Base-by-base conservation (phyloP, 2,113 vertebrate species). In the Oceanodroma tethys region DNA sequence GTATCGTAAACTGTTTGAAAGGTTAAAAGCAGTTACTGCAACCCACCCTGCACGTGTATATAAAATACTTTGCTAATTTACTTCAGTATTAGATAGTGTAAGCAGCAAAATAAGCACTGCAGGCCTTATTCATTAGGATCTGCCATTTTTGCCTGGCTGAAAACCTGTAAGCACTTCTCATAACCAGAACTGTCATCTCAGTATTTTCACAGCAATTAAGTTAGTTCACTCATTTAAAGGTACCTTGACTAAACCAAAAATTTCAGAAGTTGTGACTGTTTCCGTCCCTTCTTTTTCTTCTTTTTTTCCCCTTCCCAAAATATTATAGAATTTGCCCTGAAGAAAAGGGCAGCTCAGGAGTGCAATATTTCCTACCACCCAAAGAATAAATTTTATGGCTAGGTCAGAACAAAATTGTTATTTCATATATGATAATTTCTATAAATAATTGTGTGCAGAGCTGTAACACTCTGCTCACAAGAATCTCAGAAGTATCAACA, bases 31-130 rank as follows among this genome's bases (percentile, higher is more conserved):
- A 78, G 13, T 15, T 42, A 10, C 67, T 74, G 60, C 30, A 58
- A 68, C 19, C 47, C 53, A 63, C 14, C 38, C 22, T n/a, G 32
- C 22, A 20, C 0, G 0, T 8, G 13, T 10, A n/a, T 5, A 16
- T 11, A 63, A 45, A 86, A 62, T 38, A 40, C 12, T 65, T 23
- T 4, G 11, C 53, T 12, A 10, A 36, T 19, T 18, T 23, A 18
- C 13, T 53, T 78, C 42, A 73, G n/a, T 21, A 55, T 16, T 26
- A 20, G 8, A 25, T 9, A n/a, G 23, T 1, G 1, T 16, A 68
- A 67, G 63, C 15, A 56, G 29, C 13, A 56, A 81, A 62, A 45
- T 27, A 59, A 67, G 45, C 27, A 38, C n/a, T 10, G 30, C 9
- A 34, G 52, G 23, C n/a, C 75, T 56, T n/a, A 21, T 8, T 19